phyloP scores from a whole-genome alignment of 2,888 invertebrate genomes.

The Tipula unca region DNA sequence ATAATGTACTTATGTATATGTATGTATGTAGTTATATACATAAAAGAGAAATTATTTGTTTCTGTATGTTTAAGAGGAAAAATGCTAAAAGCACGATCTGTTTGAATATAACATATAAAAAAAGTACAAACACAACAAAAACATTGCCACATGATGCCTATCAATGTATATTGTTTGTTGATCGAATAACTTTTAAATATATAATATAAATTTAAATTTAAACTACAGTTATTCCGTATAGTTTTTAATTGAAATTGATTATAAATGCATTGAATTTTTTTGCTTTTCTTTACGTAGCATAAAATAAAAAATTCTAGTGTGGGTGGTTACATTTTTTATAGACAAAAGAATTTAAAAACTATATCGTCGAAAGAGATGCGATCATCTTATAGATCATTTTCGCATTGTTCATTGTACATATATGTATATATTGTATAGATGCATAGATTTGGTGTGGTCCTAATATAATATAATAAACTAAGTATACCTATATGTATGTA shows the following conservation, averaged over 20 bases:
- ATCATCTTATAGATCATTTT: conserved; percentile 9
- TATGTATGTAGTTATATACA: too few relatives aligned
- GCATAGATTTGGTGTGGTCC: neutral
- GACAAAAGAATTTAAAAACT: neutral
- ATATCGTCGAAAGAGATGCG: neutral
- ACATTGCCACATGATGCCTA: neutral
- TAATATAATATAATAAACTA: too few relatives aligned
- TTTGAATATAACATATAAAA: neutral
- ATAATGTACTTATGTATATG: too few relatives aligned
- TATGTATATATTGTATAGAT: neutral
- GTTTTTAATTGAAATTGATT: conserved; percentile 8
- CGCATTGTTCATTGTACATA: neutral
- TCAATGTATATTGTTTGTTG: neutral
- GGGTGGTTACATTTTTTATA: neutral
- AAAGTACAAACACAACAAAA: neutral
- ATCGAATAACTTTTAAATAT: neutral
- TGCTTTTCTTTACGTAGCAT: neutral
- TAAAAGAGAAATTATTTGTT: neutral
- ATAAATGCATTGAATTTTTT: neutral
- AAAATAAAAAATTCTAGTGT: neutral
- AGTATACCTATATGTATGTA: neutral
- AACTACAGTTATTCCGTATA: neutral
- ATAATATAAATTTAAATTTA: neutral
- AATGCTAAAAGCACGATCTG: neutral
- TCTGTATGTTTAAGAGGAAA: neutral